Evolutionary conservation across 2,888 invertebrate species (phyloP), one percentile per base, ranked within the genome.

Genomic region (Epinotia demarniana): DNA sequence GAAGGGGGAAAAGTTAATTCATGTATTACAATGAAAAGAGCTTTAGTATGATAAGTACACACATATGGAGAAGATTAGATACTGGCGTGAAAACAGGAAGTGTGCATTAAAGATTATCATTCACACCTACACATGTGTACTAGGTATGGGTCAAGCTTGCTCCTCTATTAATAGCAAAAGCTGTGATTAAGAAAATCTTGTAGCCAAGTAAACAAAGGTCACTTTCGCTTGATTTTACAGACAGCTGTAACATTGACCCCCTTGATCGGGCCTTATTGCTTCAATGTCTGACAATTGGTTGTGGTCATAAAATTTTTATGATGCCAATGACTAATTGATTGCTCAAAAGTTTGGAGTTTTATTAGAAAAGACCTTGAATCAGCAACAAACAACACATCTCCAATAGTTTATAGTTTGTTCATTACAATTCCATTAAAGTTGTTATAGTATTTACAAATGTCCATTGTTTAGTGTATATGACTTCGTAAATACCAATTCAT

Each of bases 231-330:
- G 67, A 72, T 72, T 72, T 57, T 43, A 58, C 39, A 62, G 46
- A 63, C 58, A 60, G 64, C 67, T 72, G 71, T 83, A 82, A 80
- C 83, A 84, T 80, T 86, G 85, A 84, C 84, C 83, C 80, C 82
- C 82, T 80, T 84, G 82, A 84, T 82, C 80, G 78, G 78, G 79
- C 78, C 79, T 81, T 78, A 83, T 84, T 83, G 80, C 80, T 80
- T 82, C 80, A 82, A 84, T 81, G 80, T 79, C 80, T 79, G 71
- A 78, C 82, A 85, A 84, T 85, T 84, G 82, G 80, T 79, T 78
- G 72, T 78, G 80, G 74, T 68, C 78, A 78, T 82, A 80, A 80
- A 79, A 79, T 79, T 78, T 77, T 75, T 78, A 74, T 73, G 67
- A 57, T 69, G 69, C 55, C 76, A 75, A 73, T 77, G 68, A 76